A percentile compares a stretch with the other conserved stretches of the same genome.
Conservation (phyloP, 2,113 vertebrate genomes). For the Plecotus auritus region DNA sequence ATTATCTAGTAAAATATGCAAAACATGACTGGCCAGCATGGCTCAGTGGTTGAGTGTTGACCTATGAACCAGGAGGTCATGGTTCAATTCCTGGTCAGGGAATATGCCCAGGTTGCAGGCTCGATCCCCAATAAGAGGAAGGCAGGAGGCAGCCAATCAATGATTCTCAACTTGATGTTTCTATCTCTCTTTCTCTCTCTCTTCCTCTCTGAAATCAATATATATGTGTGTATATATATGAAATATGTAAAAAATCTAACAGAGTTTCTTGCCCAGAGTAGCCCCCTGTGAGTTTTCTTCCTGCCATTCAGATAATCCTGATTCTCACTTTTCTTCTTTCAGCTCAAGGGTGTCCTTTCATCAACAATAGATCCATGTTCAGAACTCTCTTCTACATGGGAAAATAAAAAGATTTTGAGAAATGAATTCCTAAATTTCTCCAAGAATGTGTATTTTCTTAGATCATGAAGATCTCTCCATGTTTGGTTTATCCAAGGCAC, state of each 20-base stretch:
- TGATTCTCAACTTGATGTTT: no score
- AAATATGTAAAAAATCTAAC: not conserved
- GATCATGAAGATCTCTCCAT: not conserved
- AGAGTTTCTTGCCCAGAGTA: not conserved
- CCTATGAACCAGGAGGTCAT: no score
- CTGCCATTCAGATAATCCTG: not conserved
- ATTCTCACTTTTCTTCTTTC: not conserved
- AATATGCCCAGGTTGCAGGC: no score
- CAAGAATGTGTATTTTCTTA: constrained; percentile 21
- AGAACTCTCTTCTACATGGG: not conserved
- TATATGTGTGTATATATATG: not conserved
- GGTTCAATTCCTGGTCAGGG: no score
- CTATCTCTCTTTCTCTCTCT: no score
- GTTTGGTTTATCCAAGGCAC: not conserved
- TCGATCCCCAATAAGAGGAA: no score
- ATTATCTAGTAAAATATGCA: not conserved
- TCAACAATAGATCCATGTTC: not conserved
- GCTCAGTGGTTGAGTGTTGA: no score
- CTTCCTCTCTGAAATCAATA: no score
- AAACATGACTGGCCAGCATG: no score
- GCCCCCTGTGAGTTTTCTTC: not conserved
- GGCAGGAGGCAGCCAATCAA: no score
- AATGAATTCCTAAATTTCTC: not conserved
- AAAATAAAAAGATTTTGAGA: not conserved
- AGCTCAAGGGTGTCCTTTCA: not conserved